Evolutionary conservation across 1,140 invertebrate species (phyloP), one percentile per base, ranked within the genome.

Genomic region (Diploscapter pachys): DNA sequence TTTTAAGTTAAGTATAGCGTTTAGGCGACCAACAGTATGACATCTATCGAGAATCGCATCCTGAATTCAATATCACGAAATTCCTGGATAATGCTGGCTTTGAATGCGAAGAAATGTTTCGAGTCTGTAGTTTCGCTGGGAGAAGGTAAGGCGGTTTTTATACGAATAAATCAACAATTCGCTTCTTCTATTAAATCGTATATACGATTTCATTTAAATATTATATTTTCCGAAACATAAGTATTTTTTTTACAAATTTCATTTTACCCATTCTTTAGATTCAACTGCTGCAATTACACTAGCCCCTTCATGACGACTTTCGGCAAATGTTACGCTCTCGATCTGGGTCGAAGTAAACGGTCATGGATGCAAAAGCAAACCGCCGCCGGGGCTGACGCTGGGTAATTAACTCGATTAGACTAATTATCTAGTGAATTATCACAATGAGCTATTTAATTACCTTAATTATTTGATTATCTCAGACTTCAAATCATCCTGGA

Each of bases 401-500:
- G 52, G 31, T 31, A 31, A 31, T 31, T 31, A 31, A 31, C 31
- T 31, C 31, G 1, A 31, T 31, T 31, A 31, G 31, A 31, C 31
- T 31, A 31, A 31, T 31, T n/a, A n/a, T n/a, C n/a, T n/a, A n/a
- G n/a, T n/a, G n/a, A n/a, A n/a, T n/a, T 31, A 31, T 31, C 31
- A 31, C 31, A 84, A 84, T 73, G 81, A 81, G 78, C 81, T 5
- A 64, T 13, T 6, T 48, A 13, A 1, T 8, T 64, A 48, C 8
- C 51, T 48, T 8, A 3, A n/a, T 57, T 55, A 64, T 73, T 31
- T 52, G 82, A 81, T 31, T 31, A 31, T 31, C 1, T 31, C 31
- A 31, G 31, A 31, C 71, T 84, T 8, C 83, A 84, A 74, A 78
- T 84, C 57, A 81, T 83, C 54, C 82, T 82, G 3, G 83, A 84